Evolutionary conservation across 2,888 invertebrate species (phyloP).

Genomic region (Lissocephala sabroskyi): DNA sequence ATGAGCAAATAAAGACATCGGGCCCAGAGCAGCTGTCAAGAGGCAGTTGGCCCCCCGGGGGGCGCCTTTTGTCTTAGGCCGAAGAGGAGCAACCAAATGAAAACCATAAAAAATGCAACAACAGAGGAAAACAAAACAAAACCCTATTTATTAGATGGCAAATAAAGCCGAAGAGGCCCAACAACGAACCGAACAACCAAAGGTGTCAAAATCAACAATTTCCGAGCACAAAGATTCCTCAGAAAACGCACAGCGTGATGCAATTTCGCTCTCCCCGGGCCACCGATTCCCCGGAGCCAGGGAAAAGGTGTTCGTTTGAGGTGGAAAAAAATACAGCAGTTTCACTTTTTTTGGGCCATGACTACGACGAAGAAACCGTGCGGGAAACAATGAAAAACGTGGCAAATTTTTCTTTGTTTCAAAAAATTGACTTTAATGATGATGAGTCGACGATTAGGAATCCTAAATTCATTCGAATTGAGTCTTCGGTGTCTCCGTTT

Average conservation of each 20-base stretch:
- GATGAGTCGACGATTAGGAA: slow-evolving; percentile 68
- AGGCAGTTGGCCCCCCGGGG: too few species aligned
- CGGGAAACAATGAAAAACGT: slow-evolving; percentile 64
- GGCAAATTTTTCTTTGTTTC: slow-evolving; percentile 65
- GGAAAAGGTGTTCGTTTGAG: too few species aligned
- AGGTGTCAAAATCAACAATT: slow-evolving; percentile 70
- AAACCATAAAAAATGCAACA: slow-evolving; percentile 61
- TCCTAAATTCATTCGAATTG: slow-evolving; percentile 53
- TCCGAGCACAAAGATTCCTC: slow-evolving; percentile 57
- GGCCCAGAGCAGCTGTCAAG: neutral
- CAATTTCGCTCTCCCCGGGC: slow-evolving; percentile 42
- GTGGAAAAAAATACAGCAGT: slow-evolving; percentile 33
- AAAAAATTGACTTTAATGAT: slow-evolving; percentile 68
- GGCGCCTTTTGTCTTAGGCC: slow-evolving; percentile 4
- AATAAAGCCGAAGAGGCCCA: slow-evolving; percentile 37
- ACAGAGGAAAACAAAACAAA: slow-evolving; percentile 27
- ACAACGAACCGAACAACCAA: slow-evolving; percentile 46
- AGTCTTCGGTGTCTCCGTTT: slow-evolving; percentile 20
- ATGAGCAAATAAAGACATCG: slow-evolving; percentile 66
- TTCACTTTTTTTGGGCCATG: slow-evolving; percentile 42
- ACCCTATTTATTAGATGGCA: slow-evolving; percentile 56
- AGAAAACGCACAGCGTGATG: slow-evolving; percentile 63
- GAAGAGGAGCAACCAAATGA: slow-evolving; percentile 30
- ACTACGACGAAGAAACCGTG: slow-evolving; percentile 3
- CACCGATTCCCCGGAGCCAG: neutral